A percentile compares a stretch with the other conserved stretches of the same genome.
Conservation (phyloP, 2,888 invertebrate species). For the Encarsia formosa region DNA sequence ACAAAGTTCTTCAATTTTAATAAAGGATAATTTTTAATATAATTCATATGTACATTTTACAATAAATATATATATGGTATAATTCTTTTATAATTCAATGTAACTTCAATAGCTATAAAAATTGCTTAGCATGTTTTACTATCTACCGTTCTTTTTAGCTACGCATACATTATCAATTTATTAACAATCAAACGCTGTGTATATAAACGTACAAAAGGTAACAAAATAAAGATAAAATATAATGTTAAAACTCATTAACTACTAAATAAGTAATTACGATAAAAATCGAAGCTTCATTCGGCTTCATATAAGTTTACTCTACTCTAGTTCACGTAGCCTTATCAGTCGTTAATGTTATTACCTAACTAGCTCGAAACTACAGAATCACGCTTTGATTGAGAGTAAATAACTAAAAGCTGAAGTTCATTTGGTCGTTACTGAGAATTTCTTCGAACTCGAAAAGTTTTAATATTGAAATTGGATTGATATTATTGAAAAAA, state of each 20-base stretch:
- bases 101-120: slow-evolving; percentile 28
- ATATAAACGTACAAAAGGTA: slow-evolving; percentile 47
- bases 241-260: no score
- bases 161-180: slow-evolving; percentile 12
- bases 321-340: slow-evolving; percentile 15
- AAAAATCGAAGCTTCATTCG: slow-evolving; percentile 1
- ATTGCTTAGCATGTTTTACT: slow-evolving; percentile 8
- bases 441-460: not conserved
- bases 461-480: not conserved
- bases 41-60: slow-evolving; percentile 37
- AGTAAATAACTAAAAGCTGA: slow-evolving; percentile 7
- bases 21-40: slow-evolving; percentile 27
- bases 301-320: not conserved
- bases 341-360: slow-evolving; percentile 13
- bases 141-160: slow-evolving; percentile 18
- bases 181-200: slow-evolving; percentile 30
- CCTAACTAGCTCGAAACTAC: no score
- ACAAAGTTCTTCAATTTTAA: slow-evolving; percentile 3
- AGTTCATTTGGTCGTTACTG: slow-evolving; percentile 9
- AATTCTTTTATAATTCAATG: slow-evolving; percentile 28
- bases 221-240: slow-evolving; percentile 39
- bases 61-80: slow-evolving; percentile 40
- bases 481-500: no score
- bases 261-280: slow-evolving; percentile 3
- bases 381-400: no score